Base-by-base conservation (phyloP, 2,888 invertebrate species). In the Ferrisia virgata region DNA sequence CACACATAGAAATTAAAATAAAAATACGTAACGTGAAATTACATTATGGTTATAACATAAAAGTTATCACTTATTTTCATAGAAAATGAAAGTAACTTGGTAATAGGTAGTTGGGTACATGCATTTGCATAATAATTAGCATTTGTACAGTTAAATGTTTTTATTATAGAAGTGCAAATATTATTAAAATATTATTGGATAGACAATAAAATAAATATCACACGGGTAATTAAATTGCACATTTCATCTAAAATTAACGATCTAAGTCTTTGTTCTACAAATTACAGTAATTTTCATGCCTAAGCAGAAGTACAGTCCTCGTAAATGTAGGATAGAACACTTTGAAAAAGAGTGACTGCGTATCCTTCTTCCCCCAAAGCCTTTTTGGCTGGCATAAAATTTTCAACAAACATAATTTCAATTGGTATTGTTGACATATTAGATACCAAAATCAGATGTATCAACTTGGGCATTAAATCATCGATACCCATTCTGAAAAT, bases 381-480 rank as follows among this genome's bases (percentile, higher is more conserved):
- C 76, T 83, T 76, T 11, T 31, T 72, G 6, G 83, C 72, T n/a
- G 83, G 83, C 83, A 83, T 83, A 33, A 83, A 83, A 76, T 83
- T 83, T 33, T 83, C 83, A 2, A 72, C 69, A n/a, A 83, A 83
- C 6, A 33, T 72, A 2, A 83, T 83, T 43, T 83, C 83, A 1
- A 43, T 76, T 5, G 72, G 76, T 72, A 83, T 18, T n/a, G 76
- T 76, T n/a, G 83, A 76, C 83, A 83, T 83, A 47, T 83, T 83
- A 47, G 72, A 72, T 3, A 83, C 11, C 31, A 83, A 72, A 47
- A 83, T 83, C 31, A 83, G 76, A 43, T 83, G 72, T 25, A 83
- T 83, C 13, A 83, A 33, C 43, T 83, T 83, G 8, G 83, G 83
- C 83, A 83, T 83, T 18, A 83, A 25, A 76, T 83, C 72, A 13